These are phyloP conservation scores for Calosoma granatense DNA, from an alignment of 1,140 invertebrate genomes.

Conservation along the genomic window DNA sequence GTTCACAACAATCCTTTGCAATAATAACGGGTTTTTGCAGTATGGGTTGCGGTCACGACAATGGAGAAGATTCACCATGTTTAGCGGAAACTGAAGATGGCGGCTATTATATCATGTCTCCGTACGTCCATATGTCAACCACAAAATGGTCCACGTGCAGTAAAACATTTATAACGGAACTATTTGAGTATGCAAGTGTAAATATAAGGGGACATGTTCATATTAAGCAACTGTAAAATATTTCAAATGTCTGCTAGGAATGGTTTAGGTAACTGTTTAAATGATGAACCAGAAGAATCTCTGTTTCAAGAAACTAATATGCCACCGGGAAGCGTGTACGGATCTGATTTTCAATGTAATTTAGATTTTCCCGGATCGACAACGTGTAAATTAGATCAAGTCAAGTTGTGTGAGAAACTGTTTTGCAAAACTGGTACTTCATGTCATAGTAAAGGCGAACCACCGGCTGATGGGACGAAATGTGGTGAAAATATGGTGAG, in stretches of 20 bases:
- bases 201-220: neutral
- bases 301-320: conserved; percentile 41
- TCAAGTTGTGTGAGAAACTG: conserved; percentile 41
- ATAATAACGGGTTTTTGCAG: conserved; percentile 38
- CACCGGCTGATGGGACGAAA: conserved; percentile 56
- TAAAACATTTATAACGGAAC: conserved; percentile 47
- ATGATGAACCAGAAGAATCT: conserved; percentile 48
- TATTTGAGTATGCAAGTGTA: conserved; percentile 48
- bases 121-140: conserved; percentile 47
- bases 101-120: conserved; percentile 51
- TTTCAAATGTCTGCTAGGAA: conserved; percentile 23
- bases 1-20: neutral
- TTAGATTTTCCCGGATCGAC: conserved; percentile 32
- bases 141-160: conserved; percentile 58
- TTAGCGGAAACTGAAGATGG: conserved; percentile 30
- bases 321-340: conserved; percentile 58
- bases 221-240: neutral
- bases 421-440: conserved; percentile 45
- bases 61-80: conserved; percentile 36
- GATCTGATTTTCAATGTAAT: conserved; percentile 53
- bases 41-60: conserved; percentile 53
- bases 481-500: conserved; percentile 47
- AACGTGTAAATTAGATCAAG: conserved; percentile 34
- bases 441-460: conserved; percentile 45
- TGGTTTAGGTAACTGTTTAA: conserved; percentile 53